Base-by-base conservation (phyloP, 2,113 vertebrate species). In the Chloebia gouldiae region DNA sequence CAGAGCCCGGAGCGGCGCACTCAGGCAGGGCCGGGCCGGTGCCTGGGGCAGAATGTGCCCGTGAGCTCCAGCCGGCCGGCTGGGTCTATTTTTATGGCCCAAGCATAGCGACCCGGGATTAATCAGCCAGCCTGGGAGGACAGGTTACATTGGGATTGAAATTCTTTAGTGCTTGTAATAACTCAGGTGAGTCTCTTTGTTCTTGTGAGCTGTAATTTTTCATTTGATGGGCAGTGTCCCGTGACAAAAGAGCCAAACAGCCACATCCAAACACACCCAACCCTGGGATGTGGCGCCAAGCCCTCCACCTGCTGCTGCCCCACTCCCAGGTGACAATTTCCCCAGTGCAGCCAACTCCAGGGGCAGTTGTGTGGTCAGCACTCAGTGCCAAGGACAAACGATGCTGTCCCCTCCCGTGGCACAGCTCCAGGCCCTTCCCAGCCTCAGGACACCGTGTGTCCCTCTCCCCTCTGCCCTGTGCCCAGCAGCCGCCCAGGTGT, bases 101-200 rank as follows among this genome's bases (percentile, higher is more conserved):
- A 76, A 73, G 50, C 25, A 1, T 21, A 94, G 66, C 15, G 16
- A 51, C 39, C 33, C 0, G 1, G 57, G n/a, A 88, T 88, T 90
- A 82, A 92, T 24, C 79, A 94, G 79, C 53, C 78, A 30, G 45
- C 95, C 57, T 78, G 68, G 14, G 22, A 59, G 65, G 40, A 71
- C 81, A 77, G 68, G 92, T 78, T 15, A 3, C 21, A 21, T 7
- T 64, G 68, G n/a, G 45, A 53, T 82, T 72, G 44, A 42, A 82
- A 73, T 72, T 47, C 90, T 90, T 89, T 57, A 42, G 75, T 39
- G 90, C 53, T 27, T 51, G 31, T 57, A 82, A 93, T 82, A 92
- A 72, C 95, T 88, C 92, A 93, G 95, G 95, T 96, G 94, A 94
- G 90, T 18, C 82, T 25, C 96, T 96, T 94, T 96, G 95, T 86